Conservation (phyloP, 2,888 invertebrate species). For the Drosophila pegasa region DNA sequence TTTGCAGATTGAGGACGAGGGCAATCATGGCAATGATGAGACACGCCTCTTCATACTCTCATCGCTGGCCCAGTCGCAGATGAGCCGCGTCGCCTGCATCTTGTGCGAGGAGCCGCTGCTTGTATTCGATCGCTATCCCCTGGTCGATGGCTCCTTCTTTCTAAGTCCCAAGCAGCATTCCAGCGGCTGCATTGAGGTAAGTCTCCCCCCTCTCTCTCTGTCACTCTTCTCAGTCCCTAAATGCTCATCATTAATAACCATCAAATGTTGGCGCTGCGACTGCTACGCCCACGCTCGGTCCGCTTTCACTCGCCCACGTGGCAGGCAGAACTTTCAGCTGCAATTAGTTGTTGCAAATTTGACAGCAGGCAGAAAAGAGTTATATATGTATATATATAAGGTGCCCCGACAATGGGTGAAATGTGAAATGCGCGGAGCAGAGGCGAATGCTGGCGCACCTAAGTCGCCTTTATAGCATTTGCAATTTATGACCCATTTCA, state of each 20-base stretch:
- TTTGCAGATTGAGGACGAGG: constrained; percentile 98
- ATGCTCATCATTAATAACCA: constrained; percentile 67
- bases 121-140: constrained; percentile 98
- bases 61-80: constrained; percentile 95
- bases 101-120: constrained; percentile 95
- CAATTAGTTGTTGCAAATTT: constrained; percentile 70
- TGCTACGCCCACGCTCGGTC: constrained; percentile 54
- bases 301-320: constrained; percentile 77
- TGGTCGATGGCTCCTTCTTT: constrained; percentile 99
- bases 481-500: constrained; percentile 83
- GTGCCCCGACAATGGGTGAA: constrained; percentile 37
- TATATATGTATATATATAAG: constrained; percentile 5
- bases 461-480: constrained; percentile 43
- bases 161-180: constrained; percentile 97
- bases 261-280: constrained; percentile 45
- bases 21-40: constrained; percentile 99
- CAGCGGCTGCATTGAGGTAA: constrained; percentile 94
- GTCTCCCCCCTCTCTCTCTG: constrained; percentile 49
- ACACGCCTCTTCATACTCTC: constrained; percentile 98
- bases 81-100: constrained; percentile 93
- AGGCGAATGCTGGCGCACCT: constrained; percentile 39
- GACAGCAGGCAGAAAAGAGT: constrained; percentile 34
- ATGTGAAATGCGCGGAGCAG: constrained; percentile 17
- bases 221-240: neutral
- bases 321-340: constrained; percentile 69